Percentiles rank a stretch among this genome's conserved stretches.
Conservation (phyloP, 2,113 vertebrate species). For the Pantherophis guttatus region DNA sequence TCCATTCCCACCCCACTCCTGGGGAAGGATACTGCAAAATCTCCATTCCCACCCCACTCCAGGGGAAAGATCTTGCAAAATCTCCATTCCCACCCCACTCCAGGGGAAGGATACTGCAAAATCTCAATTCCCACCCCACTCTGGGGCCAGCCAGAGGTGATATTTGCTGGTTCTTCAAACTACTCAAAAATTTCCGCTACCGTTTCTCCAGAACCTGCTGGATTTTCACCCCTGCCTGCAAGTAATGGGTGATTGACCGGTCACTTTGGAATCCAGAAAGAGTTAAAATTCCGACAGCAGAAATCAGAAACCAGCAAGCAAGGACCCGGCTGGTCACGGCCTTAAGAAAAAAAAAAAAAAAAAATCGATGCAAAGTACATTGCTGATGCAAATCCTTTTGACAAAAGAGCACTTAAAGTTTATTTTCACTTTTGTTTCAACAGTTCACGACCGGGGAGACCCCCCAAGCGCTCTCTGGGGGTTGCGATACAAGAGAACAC, state of each 20-base stretch:
- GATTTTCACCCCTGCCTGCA: background rate
- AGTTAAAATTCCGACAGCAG: background rate
- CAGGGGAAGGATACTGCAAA: no score
- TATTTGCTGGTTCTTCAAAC: no score
- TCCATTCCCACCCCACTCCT: no score
- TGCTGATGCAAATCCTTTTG: constrained; percentile 15
- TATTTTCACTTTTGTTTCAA: constrained; percentile 55
- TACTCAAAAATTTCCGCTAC: no score
- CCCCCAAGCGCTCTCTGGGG: constrained; percentile 85
- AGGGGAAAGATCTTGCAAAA: no score
- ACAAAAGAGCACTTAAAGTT: constrained; percentile 48
- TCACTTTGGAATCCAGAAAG: background rate
- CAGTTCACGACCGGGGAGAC: constrained; percentile 91
- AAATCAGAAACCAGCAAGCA: background rate
- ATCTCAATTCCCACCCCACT: no score
- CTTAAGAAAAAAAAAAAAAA: background rate
- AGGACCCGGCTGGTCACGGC: background rate
- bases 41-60: no score
- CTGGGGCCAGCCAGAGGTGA: no score
- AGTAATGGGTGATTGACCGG: background rate
- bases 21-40: no score
- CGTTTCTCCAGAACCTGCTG: no score
- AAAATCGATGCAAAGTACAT: background rate
- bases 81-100: no score
- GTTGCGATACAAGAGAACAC: constrained; percentile 81